Evolutionary conservation across 2,797 vertebrate genomes (phyloP), one percentile per base, ranked within the genome.

Genomic region (Sebastes taczanowskii): DNA sequence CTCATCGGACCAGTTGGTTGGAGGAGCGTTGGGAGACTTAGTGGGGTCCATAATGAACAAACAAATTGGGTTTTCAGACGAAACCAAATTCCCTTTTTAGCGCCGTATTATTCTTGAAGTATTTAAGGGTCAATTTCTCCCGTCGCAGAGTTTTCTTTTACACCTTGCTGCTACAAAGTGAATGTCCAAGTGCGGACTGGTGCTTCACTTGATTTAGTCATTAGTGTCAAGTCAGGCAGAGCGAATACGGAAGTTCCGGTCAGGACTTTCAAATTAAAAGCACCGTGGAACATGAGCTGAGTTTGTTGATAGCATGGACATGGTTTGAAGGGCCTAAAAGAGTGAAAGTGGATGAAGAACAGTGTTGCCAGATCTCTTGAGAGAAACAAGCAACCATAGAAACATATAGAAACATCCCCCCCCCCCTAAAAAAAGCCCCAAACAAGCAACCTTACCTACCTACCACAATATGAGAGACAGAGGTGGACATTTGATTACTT

Each of bases 41-140:
- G 11, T 79, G n/a, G 90, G 75, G 53, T 95, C 92, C 95, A 95
- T 95, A 7, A 23, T 46, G 8, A 30, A 20, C 22, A 27, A 27
- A 38, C 11, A 38, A 38, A 20, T 1, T n/a, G 2, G 11, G 4
- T 20, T 69, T 8, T 63, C n/a, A 4, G 14, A 18, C 1, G 49
- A 27, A 16, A 5, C 18, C 34, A 58, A 62, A 9, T 0, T 7
- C 2, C 4, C 13, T 61, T 35, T 25, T 3, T 16, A 18, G 7
- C 3, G 13, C 11, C 22, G 11, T 13, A 14, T 13, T 42, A 35
- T 60, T 32, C 3, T 14, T 71, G 0, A 29, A 27, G 11, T 30
- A 16, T 18, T 20, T 22, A 4, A 11, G 0, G 25, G 2, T 3
- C 2, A 27, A 13, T 18, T 2, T n/a, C 5, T 5, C 2, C 29